phyloP scores from a whole-genome alignment of 2,113 vertebrate species.

The Neolamprologus caudopunctatus region DNA sequence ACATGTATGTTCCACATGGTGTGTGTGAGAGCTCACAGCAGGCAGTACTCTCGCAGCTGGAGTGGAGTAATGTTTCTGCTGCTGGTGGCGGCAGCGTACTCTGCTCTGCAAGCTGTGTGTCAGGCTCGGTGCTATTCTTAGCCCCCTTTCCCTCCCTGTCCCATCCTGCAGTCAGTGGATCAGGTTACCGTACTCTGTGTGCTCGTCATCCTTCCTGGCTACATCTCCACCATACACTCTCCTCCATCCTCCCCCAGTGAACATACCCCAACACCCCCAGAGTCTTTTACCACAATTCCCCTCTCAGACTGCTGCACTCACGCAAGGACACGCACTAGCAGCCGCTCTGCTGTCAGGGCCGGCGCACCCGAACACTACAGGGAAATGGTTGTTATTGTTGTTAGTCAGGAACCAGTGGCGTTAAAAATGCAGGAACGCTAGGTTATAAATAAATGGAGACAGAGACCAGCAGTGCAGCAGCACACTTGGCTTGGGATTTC shows the following conservation, averaged over 20 bases:
- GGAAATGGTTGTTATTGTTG: slow-evolving; percentile 49
- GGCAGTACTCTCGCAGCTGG: slow-evolving; percentile 11
- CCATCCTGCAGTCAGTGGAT: slow-evolving; percentile 64
- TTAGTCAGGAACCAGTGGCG: slow-evolving; percentile 24
- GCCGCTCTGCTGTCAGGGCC: slow-evolving; percentile 5
- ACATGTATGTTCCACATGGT: slow-evolving; percentile 25
- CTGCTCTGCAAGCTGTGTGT: slow-evolving; percentile 36
- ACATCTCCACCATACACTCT: neutral
- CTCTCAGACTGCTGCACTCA: neutral
- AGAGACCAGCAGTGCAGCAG: neutral
- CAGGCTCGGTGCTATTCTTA: slow-evolving; percentile 61
- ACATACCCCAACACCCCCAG: neutral
- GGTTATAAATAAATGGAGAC: slow-evolving; percentile 53
- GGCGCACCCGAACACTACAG: slow-evolving; percentile 20
- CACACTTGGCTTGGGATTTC: neutral
- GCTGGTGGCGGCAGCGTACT: neutral
- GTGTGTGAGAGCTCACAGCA: slow-evolving; percentile 16
- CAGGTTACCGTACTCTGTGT: slow-evolving; percentile 54
- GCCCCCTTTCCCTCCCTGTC: slow-evolving; percentile 40
- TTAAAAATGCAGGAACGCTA: slow-evolving; percentile 15
- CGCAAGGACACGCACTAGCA: neutral
- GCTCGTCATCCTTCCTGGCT: slow-evolving; percentile 16
- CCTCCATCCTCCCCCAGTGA: neutral
- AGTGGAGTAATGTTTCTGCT: slow-evolving; percentile 17
- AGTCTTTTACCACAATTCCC: neutral